A percentile compares a stretch with the other conserved stretches of the same genome.
Conservation (phyloP, 2,797 vertebrate species). For the Cheirogaleus major region DNA sequence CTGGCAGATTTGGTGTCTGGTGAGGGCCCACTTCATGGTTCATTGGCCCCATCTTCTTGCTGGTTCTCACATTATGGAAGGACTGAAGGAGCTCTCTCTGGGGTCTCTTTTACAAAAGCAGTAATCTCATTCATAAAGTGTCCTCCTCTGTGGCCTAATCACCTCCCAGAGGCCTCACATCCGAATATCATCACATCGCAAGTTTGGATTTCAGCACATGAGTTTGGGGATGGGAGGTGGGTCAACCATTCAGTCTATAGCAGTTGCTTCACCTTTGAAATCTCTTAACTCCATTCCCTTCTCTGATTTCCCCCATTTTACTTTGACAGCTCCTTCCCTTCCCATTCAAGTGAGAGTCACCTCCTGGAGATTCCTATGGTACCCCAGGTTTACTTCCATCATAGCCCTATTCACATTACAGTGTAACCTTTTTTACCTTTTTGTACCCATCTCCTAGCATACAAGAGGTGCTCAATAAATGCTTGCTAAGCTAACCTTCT, state of each 20-base stretch:
- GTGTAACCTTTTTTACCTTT: neutral
- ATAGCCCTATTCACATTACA: no score
- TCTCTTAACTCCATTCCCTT: neutral
- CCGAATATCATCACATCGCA: neutral
- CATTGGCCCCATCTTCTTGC: neutral
- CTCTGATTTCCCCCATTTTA: neutral
- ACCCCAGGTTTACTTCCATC: neutral
- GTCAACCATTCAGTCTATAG: neutral
- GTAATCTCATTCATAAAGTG: neutral
- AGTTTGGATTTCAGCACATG: neutral
- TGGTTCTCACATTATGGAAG: neutral
- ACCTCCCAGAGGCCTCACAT: neutral
- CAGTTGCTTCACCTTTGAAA: neutral
- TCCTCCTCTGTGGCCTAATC: neutral
- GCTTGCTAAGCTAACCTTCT: neutral
- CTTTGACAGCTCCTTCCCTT: no score
- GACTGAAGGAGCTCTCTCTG: neutral
- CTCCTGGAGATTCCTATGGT: accelerated
- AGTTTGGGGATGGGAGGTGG: neutral
- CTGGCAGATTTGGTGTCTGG: neutral
- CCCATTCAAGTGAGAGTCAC: neutral
- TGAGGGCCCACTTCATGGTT: neutral
- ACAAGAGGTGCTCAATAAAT: neutral
- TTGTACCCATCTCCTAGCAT: neutral
- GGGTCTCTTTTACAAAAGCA: neutral